A percentile compares a stretch with the other conserved stretches of the same genome.
Conservation (phyloP, 2,113 vertebrate species). For the Corythornis madagascariensis region DNA sequence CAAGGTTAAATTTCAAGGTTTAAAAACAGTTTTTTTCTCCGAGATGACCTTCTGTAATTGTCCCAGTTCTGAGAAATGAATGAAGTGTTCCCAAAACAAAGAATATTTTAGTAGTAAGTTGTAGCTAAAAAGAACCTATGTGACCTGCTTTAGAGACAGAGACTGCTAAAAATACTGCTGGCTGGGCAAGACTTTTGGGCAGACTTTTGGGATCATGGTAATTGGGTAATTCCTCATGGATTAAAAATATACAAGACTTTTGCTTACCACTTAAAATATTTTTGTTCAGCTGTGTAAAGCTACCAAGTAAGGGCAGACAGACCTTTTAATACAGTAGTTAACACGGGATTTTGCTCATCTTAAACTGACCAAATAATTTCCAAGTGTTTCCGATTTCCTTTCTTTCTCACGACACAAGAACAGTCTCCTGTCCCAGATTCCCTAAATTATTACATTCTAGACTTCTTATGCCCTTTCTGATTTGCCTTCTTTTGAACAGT, state of each 20-base stretch:
- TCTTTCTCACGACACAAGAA: background rate
- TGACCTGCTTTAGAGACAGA: constrained; percentile 48
- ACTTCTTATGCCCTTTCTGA: background rate
- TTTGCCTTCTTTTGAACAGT: constrained; percentile 1
- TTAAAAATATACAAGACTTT: background rate
- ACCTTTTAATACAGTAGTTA: background rate
- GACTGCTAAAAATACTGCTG: constrained; percentile 53
- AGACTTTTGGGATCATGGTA: background rate
- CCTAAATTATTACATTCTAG: constrained; percentile 23
- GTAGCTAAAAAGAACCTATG: constrained; percentile 27
- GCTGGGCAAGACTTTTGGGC: constrained; percentile 14
- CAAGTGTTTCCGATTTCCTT: background rate
- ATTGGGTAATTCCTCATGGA: background rate
- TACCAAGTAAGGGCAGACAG: background rate
- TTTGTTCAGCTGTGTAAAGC: background rate
- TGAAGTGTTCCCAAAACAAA: constrained; percentile 56
- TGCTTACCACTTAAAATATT: background rate
- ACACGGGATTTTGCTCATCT: background rate
- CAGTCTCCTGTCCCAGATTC: background rate
- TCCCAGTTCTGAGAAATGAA: constrained; percentile 48
- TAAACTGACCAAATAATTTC: background rate
- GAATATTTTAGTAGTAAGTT: constrained; percentile 38
- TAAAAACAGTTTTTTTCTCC: background rate
- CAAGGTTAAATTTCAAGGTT: constrained; percentile 43
- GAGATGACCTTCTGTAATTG: background rate